Evolutionary conservation across 2,113 vertebrate genomes (phyloP).

Genomic region (Semnornis frantzii): DNA sequence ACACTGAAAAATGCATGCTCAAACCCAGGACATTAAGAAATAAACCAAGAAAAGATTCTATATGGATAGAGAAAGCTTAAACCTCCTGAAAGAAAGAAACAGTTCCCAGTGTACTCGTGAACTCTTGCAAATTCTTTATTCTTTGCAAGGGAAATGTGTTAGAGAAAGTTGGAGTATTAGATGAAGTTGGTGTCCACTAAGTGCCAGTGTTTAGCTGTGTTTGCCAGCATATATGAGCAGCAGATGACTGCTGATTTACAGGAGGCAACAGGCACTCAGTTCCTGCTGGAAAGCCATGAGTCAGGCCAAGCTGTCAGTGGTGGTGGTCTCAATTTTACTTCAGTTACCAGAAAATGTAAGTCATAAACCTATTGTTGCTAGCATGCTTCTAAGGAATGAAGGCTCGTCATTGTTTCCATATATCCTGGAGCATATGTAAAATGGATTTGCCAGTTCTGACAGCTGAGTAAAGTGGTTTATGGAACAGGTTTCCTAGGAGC

Average conservation of each 20-base stretch:
- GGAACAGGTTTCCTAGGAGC: neutral
- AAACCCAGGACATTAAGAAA: neutral
- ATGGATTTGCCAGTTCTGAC: neutral
- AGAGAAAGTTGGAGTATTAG: neutral
- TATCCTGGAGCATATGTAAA: neutral
- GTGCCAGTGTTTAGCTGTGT: constrained; percentile 14
- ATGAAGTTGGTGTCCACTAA: neutral
- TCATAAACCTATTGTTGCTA: neutral
- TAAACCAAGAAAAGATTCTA: neutral
- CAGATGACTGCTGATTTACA: neutral
- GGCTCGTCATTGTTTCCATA: neutral
- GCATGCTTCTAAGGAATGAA: neutral
- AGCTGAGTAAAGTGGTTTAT: neutral
- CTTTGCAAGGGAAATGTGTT: neutral
- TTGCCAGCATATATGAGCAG: neutral
- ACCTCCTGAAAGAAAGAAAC: neutral
- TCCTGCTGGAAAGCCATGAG: neutral
- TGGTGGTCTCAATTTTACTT: constrained; percentile 6
- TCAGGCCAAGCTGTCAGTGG: neutral
- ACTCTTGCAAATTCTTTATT: neutral
- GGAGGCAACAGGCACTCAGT: neutral
- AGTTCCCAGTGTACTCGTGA: neutral
- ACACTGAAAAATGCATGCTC: neutral
- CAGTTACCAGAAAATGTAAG: neutral
- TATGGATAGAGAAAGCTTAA: neutral